These are phyloP conservation scores for Achatina immaculata DNA, from an alignment of 1,140 invertebrate genomes.

Conservation along the genomic window DNA sequence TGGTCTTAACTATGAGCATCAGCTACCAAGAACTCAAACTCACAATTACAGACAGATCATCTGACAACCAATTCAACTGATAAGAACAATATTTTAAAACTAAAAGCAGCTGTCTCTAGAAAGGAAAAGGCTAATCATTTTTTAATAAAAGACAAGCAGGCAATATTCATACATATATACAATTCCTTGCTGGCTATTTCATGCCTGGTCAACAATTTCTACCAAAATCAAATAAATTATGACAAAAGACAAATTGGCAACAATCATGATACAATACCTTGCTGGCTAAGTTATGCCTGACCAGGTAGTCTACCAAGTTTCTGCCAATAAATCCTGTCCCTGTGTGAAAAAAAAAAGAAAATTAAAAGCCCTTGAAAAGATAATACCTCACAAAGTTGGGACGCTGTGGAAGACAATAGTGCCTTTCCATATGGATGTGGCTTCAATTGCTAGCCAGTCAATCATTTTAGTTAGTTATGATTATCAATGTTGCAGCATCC, in stretches of 20 bases:
- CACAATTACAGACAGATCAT: too few relatives aligned
- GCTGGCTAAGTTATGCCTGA: constrained; percentile 82
- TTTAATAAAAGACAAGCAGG: too few relatives aligned
- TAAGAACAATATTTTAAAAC: too few relatives aligned
- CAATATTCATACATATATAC: too few relatives aligned
- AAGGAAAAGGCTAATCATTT: too few relatives aligned
- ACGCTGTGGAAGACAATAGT: background rate
- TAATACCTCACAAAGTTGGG: constrained; percentile 20
- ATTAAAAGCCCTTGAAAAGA: constrained; percentile 4
- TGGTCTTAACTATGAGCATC: too few relatives aligned
- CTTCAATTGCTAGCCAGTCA: background rate
- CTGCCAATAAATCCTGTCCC: constrained; percentile 93
- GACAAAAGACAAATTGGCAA: too few relatives aligned
- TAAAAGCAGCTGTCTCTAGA: too few relatives aligned
- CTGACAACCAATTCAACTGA: too few relatives aligned
- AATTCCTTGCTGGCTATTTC: background rate
- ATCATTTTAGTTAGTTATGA: background rate
- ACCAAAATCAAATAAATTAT: background rate
- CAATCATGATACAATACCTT: constrained; percentile 49
- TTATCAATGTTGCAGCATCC: background rate
- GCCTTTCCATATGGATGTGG: background rate
- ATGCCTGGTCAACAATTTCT: background rate
- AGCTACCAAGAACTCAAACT: too few relatives aligned
- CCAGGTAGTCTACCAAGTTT: constrained; percentile 85
- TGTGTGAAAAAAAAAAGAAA: constrained; percentile 69